These are phyloP conservation scores for Artibeus jamaicensis DNA, from an alignment of 2,797 vertebrate genomes.

Conservation along the genomic window DNA sequence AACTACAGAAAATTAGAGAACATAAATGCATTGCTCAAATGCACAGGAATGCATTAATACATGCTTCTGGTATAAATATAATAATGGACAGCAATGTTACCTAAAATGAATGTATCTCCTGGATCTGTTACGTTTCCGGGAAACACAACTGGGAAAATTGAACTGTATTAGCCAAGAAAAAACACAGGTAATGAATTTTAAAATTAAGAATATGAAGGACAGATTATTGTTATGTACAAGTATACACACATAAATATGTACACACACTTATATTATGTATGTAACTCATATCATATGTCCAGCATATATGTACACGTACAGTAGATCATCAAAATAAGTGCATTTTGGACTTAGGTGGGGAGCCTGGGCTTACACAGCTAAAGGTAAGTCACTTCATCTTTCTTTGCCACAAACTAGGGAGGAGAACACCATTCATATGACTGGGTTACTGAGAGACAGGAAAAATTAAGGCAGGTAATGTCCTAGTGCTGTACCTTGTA, in stretches of 20 bases:
- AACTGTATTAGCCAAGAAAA: background rate
- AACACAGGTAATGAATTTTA: background rate
- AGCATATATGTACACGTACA: background rate
- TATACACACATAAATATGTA: too few relatives aligned
- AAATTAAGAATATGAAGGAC: background rate
- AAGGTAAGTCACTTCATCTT: background rate
- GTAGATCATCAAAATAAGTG: background rate
- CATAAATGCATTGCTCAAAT: background rate
- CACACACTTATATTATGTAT: background rate
- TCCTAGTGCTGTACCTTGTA: background rate
- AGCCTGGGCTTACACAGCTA: background rate
- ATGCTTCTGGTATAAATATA: background rate
- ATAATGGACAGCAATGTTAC: background rate
- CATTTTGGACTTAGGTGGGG: background rate
- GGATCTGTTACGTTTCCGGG: background rate
- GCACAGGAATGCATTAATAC: background rate
- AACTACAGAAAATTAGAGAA: background rate
- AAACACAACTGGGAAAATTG: background rate
- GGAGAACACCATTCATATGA: background rate
- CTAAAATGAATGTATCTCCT: background rate
- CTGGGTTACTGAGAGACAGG: background rate
- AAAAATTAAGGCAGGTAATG: background rate
- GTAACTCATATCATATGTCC: background rate
- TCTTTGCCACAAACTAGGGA: background rate
- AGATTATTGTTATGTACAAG: background rate